Evolutionary conservation across 1,140 invertebrate genomes (phyloP).

Genomic region (Hylaeus volcanicus): DNA sequence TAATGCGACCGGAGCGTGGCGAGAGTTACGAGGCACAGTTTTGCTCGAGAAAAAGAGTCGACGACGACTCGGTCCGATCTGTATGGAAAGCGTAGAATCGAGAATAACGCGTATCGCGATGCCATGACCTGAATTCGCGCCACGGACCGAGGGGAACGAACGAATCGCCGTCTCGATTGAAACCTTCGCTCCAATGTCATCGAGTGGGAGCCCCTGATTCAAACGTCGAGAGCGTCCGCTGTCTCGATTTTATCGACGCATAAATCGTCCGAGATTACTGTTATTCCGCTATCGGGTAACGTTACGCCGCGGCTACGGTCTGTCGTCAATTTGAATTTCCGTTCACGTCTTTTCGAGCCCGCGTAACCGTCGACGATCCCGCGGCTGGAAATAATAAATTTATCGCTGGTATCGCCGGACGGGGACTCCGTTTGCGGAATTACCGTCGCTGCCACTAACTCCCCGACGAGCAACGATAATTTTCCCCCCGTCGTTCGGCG

Average conservation of each 20-base stretch:
- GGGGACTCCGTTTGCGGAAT: background rate
- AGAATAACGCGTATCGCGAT: slow-evolving; percentile 54
- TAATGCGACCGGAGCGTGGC: no score
- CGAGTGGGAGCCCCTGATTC: slow-evolving; percentile 21
- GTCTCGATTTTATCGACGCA: slow-evolving; percentile 42
- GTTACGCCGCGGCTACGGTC: background rate
- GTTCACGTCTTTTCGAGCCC: background rate
- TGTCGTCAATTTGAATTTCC: background rate
- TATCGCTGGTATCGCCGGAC: background rate
- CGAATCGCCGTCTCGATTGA: slow-evolving; percentile 41
- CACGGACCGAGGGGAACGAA: slow-evolving; percentile 46
- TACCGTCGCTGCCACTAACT: background rate
- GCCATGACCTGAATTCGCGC: slow-evolving; percentile 60
- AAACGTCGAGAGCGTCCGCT: slow-evolving; percentile 16
- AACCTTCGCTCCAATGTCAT: slow-evolving; percentile 57
- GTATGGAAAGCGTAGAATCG: slow-evolving; percentile 58
- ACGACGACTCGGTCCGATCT: slow-evolving; percentile 7
- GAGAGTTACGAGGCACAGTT: background rate
- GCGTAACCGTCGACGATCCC: background rate
- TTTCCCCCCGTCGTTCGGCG: background rate
- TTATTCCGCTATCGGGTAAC: slow-evolving; percentile 12
- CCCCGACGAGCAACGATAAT: background rate
- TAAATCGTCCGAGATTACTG: slow-evolving; percentile 41
- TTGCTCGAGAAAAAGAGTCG: slow-evolving; percentile 44
- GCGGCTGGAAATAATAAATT: slow-evolving; percentile 1